Base-by-base conservation (phyloP, 2,797 vertebrate species). In the Pantherophis alleghaniensis region DNA sequence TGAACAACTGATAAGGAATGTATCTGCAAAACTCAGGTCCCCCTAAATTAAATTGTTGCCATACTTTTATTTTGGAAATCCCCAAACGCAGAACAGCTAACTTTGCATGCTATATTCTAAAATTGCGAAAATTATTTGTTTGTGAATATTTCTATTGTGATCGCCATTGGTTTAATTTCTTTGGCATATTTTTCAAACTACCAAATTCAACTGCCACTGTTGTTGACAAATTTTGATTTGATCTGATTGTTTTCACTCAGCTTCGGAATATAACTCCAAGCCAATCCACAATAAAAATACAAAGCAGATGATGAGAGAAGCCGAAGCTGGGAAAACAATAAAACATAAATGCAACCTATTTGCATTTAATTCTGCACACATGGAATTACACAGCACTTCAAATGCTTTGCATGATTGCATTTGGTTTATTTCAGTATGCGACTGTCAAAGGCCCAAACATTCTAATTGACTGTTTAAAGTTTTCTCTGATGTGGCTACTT, bases 201-300 rank as follows among this genome's bases (percentile, higher is more conserved):
- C 59, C 59, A 91, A 91, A 93, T 91, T 89, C 74, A 91, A 91
- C 69, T 91, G 69, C 87, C 32, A 87, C 55, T 89, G 69, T 59
- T 93, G 87, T 93, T 91, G 90, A 93, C 90, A 93, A 93, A 91
- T 89, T 93, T 89, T 93, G 93, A 91, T 93, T 93, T 93, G 93
- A 91, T 89, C 57, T 93, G 57, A 91, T 93, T 93, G 93, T 89
- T 89, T 93, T 91, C 90, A 91, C 37, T 90, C 42, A 37, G 37
- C 24, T 95, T 95, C 53, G 90, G 20, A 93, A 94, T 93, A 95
- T 0, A 0, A 16, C 7, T 93, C 37, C 28, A 94, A 55, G 7
- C 42, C 13, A 1, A 10, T 91, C 60, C 86, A 26, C 51, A 74
- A 91, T 32, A 63, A 95, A 94, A 95, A 89, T 13, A 83, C 0